Base-by-base conservation (phyloP, 2,888 invertebrate species). In the Orthonychiurus folsomi region DNA sequence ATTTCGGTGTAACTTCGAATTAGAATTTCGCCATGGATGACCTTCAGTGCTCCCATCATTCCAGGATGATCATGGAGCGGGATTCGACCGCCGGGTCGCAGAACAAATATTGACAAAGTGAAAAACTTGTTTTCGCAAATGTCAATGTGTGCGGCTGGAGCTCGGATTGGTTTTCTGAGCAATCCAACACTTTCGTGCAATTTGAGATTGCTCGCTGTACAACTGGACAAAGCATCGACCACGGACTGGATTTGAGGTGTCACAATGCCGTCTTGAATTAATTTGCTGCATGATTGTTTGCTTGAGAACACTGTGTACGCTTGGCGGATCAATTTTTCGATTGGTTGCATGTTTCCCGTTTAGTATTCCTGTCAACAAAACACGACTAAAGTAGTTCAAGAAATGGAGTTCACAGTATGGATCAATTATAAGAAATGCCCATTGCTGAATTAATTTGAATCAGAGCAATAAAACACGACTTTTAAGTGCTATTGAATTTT, bases 51-150 rank as follows among this genome's bases (percentile, higher is more conserved):
- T n/a, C 72, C 72, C 54, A 63, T 67, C 72, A 72, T 72, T 5
- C 65, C 65, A 1, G 72, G 72, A 55, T 72, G 72, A 21, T 70
- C 70, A 59, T 72, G 72, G 12, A 72, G 61, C 20, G 72, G 72
- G 57, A 72, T 66, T 3, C 60, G 48, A 48, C 60, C 61, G 52
- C 68, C 68, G 0, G 68, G 66, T 15, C 66, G 64, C 37, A 72
- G 59, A 9, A 72, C 64, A 28, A 72, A 70, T 21, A 72, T 63
- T 56, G 68, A 68, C 23, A 69, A 64, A 3, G 64, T 64, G 18
- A 72, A 55, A 23, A 66, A n/a, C 1, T 63, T 56, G 26, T 66
- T 66, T 47, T 69, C 67, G 60, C 62, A 69, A 25, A 56, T 21
- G 56, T 52, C 52, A 3, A 52, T 52, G 52, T 52, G 20, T 21